These are phyloP conservation scores for Coccyzus lansbergi DNA, from an alignment of 2,797 vertebrate genomes.

Conservation along the genomic window DNA sequence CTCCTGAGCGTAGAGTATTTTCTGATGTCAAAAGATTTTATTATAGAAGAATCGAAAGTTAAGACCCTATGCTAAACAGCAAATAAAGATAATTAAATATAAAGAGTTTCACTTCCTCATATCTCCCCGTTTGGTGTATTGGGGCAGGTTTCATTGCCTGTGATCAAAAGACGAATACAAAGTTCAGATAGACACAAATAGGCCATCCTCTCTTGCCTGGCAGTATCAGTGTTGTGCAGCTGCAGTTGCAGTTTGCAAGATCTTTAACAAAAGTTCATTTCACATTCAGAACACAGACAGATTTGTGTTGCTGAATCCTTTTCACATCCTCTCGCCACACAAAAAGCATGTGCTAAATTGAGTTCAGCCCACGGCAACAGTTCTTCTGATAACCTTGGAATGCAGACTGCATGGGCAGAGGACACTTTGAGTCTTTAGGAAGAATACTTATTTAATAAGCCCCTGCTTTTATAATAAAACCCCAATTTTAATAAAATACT, in stretches of 20 bases:
- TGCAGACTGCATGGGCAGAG: constrained; percentile 7
- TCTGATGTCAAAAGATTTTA: not conserved
- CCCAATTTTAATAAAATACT: constrained; percentile 18
- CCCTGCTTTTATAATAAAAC: constrained; percentile 7
- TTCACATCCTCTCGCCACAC: constrained; percentile 35
- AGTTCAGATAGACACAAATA: constrained; percentile 51
- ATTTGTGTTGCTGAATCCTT: constrained; percentile 54
- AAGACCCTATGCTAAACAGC: not conserved
- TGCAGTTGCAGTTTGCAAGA: constrained; percentile 35
- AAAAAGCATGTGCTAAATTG: constrained; percentile 50
- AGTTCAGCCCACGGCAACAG: constrained; percentile 42
- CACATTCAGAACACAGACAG: constrained; percentile 60
- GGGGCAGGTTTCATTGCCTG: constrained; percentile 4
- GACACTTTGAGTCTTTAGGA: constrained; percentile 37
- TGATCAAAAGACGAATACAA: constrained; percentile 34
- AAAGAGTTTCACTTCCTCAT: not conserved
- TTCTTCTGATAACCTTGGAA: constrained; percentile 60
- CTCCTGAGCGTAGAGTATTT: not conserved
- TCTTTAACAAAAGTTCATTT: constrained; percentile 61
- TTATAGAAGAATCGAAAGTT: not conserved
- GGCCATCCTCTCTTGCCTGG: constrained; percentile 6
- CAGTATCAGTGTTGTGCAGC: constrained; percentile 37
- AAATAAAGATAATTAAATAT: not conserved
- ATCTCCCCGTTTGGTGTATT: not conserved
- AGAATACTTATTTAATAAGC: constrained; percentile 33